Evolutionary conservation across 2,797 vertebrate species (phyloP).

Genomic region (Darevskia nairensis): DNA sequence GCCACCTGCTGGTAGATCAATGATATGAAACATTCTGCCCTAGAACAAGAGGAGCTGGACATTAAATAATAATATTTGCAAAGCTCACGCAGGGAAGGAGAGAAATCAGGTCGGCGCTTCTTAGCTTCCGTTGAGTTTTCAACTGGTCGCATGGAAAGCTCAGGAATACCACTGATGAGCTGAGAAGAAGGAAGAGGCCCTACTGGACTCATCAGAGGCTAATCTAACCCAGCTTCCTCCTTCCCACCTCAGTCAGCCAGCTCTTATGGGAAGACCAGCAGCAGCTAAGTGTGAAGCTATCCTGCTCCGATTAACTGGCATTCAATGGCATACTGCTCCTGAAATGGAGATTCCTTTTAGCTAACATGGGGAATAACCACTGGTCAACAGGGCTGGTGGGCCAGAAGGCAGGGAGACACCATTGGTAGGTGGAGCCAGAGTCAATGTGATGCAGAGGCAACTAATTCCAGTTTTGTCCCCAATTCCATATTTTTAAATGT

Average conservation of each 20-base stretch:
- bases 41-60: conserved; percentile 37
- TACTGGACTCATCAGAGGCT: too few species aligned
- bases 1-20: conserved; percentile 49
- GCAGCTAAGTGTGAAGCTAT: not conserved
- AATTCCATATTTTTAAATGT: too few species aligned
- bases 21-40: conserved; percentile 18
- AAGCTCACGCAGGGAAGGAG: conserved; percentile 24
- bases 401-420: too few species aligned
- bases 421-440: too few species aligned
- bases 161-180: not conserved
- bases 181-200: not conserved
- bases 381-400: not conserved
- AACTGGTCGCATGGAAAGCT: conserved; percentile 27
- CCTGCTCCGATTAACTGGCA: not conserved
- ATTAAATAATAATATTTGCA: conserved; percentile 49
- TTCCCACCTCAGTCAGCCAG: not conserved
- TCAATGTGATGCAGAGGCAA: too few species aligned
- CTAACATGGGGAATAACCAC: not conserved
- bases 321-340: not conserved
- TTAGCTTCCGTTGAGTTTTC: conserved; percentile 29
- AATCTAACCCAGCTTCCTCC: not conserved
- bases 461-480: too few species aligned
- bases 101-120: not conserved
- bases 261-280: not conserved
- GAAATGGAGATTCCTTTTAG: not conserved